A percentile compares a stretch with the other conserved stretches of the same genome.
Conservation (phyloP, 2,797 vertebrate genomes). For the Yasuhikotakia modesta region DNA sequence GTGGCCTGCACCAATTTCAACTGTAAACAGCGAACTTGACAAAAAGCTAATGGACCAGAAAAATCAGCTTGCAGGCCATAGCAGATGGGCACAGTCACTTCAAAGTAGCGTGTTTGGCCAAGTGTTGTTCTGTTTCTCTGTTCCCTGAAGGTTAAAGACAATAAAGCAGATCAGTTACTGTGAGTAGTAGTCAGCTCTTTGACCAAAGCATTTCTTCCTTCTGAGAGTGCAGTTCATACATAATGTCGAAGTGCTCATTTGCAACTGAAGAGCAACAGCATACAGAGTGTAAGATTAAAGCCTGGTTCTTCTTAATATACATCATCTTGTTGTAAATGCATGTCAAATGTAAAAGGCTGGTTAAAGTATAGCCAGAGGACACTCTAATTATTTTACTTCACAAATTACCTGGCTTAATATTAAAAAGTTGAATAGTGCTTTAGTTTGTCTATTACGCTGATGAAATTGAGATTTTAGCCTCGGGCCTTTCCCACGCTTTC, state of each 20-base stretch:
- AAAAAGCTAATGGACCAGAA: slow-evolving; percentile 75
- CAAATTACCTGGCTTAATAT: background rate
- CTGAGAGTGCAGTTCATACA: background rate
- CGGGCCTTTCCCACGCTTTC: background rate
- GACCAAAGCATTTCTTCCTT: slow-evolving; percentile 6
- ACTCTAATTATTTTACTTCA: background rate
- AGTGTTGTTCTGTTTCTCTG: slow-evolving; percentile 21
- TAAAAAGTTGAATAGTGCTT: slow-evolving; percentile 3
- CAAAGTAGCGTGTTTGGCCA: slow-evolving; percentile 67
- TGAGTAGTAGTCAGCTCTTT: slow-evolving; percentile 43
- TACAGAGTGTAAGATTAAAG: background rate
- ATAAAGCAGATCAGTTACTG: slow-evolving; percentile 66
- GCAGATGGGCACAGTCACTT: slow-evolving; percentile 67
- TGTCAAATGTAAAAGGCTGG: slow-evolving; percentile 1
- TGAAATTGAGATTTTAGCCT: slow-evolving; percentile 1
- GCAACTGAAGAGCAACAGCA: background rate
- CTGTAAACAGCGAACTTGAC: slow-evolving; percentile 73
- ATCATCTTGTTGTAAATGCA: background rate
- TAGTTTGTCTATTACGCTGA: background rate
- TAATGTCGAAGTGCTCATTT: background rate
- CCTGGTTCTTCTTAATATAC: background rate
- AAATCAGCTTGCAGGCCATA: slow-evolving; percentile 76
- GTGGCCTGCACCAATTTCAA: slow-evolving; percentile 74
- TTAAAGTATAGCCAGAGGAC: background rate
- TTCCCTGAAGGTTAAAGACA: slow-evolving; percentile 63